These are phyloP conservation scores for Yponomeuta cagnagella DNA, from an alignment of 2,888 invertebrate genomes.

Conservation along the genomic window DNA sequence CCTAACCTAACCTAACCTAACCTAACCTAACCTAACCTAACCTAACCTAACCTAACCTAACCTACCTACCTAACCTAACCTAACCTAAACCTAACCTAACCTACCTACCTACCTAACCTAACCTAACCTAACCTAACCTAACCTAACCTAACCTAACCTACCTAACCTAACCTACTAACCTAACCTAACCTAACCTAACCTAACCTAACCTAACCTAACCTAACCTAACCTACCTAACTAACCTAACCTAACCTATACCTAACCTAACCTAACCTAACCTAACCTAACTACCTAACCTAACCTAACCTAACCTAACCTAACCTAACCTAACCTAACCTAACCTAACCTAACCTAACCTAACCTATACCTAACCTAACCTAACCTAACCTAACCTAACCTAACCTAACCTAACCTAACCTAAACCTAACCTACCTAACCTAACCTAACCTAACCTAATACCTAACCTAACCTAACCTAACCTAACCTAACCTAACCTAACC, in stretches of 20 bases:
- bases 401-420: conserved; percentile 22
- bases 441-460: conserved; percentile 13
- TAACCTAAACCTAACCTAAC: too few relatives aligned
- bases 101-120: conserved; percentile 20
- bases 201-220: conserved; percentile 24
- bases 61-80: conserved; percentile 14
- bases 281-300: conserved; percentile 27
- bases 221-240: conserved; percentile 18
- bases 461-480: conserved; percentile 18
- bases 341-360: conserved; percentile 13
- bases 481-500: conserved; percentile 13
- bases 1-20: conserved; percentile 21
- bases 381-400: conserved; percentile 29
- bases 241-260: background rate
- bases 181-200: conserved; percentile 27
- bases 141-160: conserved; percentile 28
- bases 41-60: conserved; percentile 19
- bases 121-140: conserved; percentile 26
- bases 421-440: too few relatives aligned
- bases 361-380: conserved; percentile 20
- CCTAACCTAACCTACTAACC: conserved; percentile 27
- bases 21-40: conserved; percentile 20
- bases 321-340: conserved; percentile 22
- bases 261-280: conserved; percentile 19
- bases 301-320: conserved; percentile 23